A percentile compares a stretch with the other conserved stretches of the same genome.
Conservation (phyloP, 1,140 invertebrate species). For the Dryas iulia region DNA sequence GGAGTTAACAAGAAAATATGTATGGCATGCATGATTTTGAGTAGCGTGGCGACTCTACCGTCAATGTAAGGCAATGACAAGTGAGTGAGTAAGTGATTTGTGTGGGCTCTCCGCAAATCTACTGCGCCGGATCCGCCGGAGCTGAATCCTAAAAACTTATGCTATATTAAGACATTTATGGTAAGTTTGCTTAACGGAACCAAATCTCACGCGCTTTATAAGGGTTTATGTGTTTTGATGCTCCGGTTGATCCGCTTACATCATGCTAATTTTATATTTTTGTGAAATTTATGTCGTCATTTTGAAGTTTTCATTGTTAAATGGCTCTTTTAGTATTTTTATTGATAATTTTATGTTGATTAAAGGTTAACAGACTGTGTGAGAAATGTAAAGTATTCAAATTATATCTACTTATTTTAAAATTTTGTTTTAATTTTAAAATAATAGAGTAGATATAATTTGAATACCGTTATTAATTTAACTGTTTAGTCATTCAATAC, state of each 20-base stretch:
- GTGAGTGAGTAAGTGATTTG: constrained; percentile 30
- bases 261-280: neutral
- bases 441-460: too few relatives aligned
- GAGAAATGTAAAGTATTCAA: too few relatives aligned
- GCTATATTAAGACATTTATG: constrained; percentile 14
- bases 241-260: neutral
- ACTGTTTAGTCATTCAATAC: too few relatives aligned
- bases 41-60: neutral
- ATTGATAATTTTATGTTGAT: too few relatives aligned
- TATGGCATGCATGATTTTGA: neutral
- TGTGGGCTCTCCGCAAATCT: constrained; percentile 23
- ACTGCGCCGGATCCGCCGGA: constrained; percentile 8
- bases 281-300: neutral
- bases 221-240: neutral
- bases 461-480: too few relatives aligned
- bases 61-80: constrained; percentile 17
- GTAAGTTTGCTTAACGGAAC: neutral
- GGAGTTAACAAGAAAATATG: too few relatives aligned
- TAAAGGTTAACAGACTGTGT: too few relatives aligned
- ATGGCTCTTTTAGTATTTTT: too few relatives aligned
- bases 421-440: too few relatives aligned
- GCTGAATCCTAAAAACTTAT: constrained; percentile 9
- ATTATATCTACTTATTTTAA: too few relatives aligned
- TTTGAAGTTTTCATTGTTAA: too few relatives aligned
- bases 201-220: neutral